Evolutionary conservation across 2,113 vertebrate genomes (phyloP).

Genomic region (Donacobius atricapilla): DNA sequence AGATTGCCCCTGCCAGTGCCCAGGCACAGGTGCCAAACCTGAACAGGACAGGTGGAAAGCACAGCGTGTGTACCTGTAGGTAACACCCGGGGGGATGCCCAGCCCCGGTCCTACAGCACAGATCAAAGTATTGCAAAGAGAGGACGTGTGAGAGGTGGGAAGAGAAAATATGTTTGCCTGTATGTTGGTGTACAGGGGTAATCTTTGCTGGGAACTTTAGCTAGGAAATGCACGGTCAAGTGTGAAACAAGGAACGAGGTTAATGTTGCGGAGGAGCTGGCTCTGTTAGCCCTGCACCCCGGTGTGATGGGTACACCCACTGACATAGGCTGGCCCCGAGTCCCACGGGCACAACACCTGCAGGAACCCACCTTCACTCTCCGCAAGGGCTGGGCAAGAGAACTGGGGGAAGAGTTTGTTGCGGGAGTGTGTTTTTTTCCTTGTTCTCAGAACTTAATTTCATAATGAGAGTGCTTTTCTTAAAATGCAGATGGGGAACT

Average conservation of each 20-base stretch:
- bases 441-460: not conserved
- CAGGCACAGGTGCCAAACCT: not conserved
- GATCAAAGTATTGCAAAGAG: not conserved
- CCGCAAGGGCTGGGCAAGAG: fast-evolving
- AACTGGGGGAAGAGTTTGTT: not conserved
- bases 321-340: too few relatives aligned
- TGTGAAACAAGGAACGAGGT: not conserved
- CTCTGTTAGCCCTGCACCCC: not conserved
- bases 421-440: fast-evolving
- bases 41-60: not conserved
- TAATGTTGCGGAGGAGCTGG: not conserved
- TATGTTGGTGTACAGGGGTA: fast-evolving
- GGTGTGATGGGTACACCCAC: fast-evolving
- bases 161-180: not conserved
- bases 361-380: not conserved
- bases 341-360: fast-evolving
- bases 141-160: not conserved
- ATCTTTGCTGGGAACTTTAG: not conserved
- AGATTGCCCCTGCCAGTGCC: not conserved
- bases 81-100: not conserved
- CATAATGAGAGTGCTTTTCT: not conserved
- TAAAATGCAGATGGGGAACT: not conserved
- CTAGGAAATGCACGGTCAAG: not conserved
- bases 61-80: not conserved
- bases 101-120: not conserved